Base-by-base conservation (phyloP, 2,888 invertebrate species). In the Erebia ligea region DNA sequence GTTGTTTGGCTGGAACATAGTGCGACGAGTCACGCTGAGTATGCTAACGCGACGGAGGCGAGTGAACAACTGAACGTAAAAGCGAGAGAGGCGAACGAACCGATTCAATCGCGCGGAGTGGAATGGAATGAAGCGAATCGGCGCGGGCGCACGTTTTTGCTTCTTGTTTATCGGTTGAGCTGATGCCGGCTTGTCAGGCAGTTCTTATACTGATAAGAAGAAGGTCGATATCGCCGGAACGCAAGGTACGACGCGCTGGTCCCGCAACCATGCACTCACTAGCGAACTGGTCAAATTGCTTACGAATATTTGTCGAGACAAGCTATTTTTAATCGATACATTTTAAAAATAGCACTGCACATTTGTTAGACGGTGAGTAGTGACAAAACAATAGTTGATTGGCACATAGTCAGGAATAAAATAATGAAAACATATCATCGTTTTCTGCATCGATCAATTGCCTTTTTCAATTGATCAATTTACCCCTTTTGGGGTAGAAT, bases 91-190 rank as follows among this genome's bases (percentile, higher is more conserved):
- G 83, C 85, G 88, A 89, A 89, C 87, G 88, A 91, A 89, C 88
- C 88, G 84, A 86, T 84, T 84, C 84, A 84, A 82, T 82, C 82
- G 79, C 82, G 82, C 78, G 79, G 84, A 88, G 86, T 82, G 85
- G 86, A 77, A 79, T 76, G 78, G 85, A 92, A 91, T 92, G 92
- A 91, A 85, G 87, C 84, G 81, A 87, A 88, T 83, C 90, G 85
- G 90, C 92, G 92, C 91, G 84, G 82, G 91, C 93, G 93, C 93
- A 92, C 86, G 88, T 89, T 92, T 92, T 90, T 92, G 91, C 90
- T 90, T 79, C 83, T 84, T 85, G 90, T 89, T 92, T 92, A 93
- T 92, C 92, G 87, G 84, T 75, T 79, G 82, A 84, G 78, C 77
- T 75, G 73, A 77, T 77, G 75, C 78, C 86, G 83, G 79, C 73